Evolutionary conservation across 2,888 invertebrate species (phyloP).

Genomic region (Exephanes ischioxanthus): DNA sequence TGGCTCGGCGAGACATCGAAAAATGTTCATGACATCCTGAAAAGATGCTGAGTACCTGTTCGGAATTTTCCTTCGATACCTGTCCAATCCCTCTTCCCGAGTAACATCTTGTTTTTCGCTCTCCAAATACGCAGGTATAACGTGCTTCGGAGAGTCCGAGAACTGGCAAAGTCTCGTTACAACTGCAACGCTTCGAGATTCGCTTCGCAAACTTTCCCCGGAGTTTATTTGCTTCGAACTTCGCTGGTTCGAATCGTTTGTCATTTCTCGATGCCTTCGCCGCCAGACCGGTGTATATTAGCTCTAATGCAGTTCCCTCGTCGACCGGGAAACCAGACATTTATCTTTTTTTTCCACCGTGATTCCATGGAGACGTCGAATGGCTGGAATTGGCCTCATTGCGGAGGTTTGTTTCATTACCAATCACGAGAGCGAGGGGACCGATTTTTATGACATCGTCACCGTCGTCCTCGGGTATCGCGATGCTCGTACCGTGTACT

Average conservation of each 20-base stretch:
- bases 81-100: background rate
- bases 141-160: background rate
- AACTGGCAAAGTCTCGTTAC: conserved; percentile 53
- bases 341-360: background rate
- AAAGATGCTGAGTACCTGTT: background rate
- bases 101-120: background rate
- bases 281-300: conserved; percentile 8
- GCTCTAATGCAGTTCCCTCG: conserved; percentile 27
- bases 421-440: background rate
- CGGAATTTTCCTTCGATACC: background rate
- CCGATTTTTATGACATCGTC: conserved; percentile 21
- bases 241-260: conserved; percentile 40
- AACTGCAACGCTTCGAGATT: conserved; percentile 45
- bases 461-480: conserved; percentile 1
- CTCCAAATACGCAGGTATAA: background rate
- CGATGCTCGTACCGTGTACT: conserved; percentile 7
- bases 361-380: background rate
- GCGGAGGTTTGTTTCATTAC: conserved; percentile 5
- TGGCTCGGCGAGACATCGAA: background rate
- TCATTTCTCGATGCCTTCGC: conserved; percentile 51
- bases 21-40: too few relatives aligned
- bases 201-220: conserved; percentile 61
- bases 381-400: background rate
- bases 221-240: conserved; percentile 39
- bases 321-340: background rate